Evolutionary conservation across 2,797 vertebrate species (phyloP), one percentile per base, ranked within the genome.

Genomic region (Amniataba percoides): DNA sequence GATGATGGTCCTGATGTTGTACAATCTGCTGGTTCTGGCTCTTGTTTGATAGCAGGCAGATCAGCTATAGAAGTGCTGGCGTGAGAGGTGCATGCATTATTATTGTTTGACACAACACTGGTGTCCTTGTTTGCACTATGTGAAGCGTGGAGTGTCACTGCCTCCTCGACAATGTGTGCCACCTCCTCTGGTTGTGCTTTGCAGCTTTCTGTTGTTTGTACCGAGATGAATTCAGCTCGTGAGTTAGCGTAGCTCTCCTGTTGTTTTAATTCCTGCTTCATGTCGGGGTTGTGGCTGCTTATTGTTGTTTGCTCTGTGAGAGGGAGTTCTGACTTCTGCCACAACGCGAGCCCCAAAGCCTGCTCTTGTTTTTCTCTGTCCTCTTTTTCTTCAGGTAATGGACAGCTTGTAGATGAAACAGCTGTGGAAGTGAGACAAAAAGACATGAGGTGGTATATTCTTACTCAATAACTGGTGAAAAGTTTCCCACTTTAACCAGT

Each of bases 31-130:
- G 55, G 55, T 14, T 90, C 84, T 0, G 69, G 59, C 69, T 93
- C 93, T 34, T 5, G 86, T 82, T 94, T 95, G 51, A 94, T 81
- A 53, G 73, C 60, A 39, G 81, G 23, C 55, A 83, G 14, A 31
- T 80, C 71, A 5, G 84, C 52, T 16, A n/a, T n/a, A n/a, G 48
- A 49, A 11, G 61, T 1, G 18, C 9, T 46, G 19, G 85, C 49
- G 45, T 63, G 73, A 67, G 84, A 74, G 48, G 70, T 15, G 59
- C 19, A 14, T 0, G 13, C 48, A 3, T 55, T 42, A 3, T 55
- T 42, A 27, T n/a, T 49, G 15, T 78, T 60, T 7, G 68, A 39
- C 56, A 56, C 64, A 25, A 42, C n/a, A 0, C 23, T 19, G 2
- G 49, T 21, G 5, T 82, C 80, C 7, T 42, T n/a, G 39, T 70